These are phyloP conservation scores for Trichonephila clavipes DNA, from an alignment of 1,140 invertebrate species.

Conservation along the genomic window DNA sequence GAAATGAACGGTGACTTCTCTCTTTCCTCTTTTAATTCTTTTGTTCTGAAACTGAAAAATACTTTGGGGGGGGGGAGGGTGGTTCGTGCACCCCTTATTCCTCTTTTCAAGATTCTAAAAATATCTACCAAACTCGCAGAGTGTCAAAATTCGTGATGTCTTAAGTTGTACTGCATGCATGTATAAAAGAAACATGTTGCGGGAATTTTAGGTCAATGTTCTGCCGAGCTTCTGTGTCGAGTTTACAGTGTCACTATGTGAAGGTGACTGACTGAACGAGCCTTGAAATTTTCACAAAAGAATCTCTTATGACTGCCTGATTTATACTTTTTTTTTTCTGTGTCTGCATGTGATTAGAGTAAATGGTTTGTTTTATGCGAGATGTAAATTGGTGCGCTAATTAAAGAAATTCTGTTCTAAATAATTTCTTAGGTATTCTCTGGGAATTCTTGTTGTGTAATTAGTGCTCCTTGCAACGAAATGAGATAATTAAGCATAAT, in stretches of 20 bases:
- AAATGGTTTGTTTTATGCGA: neutral
- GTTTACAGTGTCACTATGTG: conserved; percentile 71
- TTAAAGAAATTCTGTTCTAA: too few relatives aligned
- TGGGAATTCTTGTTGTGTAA: too few relatives aligned
- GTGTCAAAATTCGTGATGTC: conserved; percentile 44
- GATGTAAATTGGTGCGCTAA: too few relatives aligned
- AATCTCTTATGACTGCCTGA: neutral
- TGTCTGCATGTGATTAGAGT: neutral
- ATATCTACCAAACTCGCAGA: conserved; percentile 13
- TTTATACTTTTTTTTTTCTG: neutral
- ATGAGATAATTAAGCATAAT: too few relatives aligned
- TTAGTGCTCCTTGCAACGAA: too few relatives aligned
- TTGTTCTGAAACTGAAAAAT: conserved; percentile 18
- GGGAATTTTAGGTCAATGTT: conserved; percentile 67
- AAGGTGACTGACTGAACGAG: conserved; percentile 47
- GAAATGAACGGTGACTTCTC: conserved; percentile 18
- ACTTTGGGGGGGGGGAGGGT: neutral
- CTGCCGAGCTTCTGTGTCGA: conserved; percentile 43
- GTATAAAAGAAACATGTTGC: conserved; percentile 39
- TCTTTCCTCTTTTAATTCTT: neutral
- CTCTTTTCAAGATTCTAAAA: conserved; percentile 55
- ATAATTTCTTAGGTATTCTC: too few relatives aligned
- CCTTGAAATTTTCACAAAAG: conserved; percentile 24
- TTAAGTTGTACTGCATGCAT: neutral
- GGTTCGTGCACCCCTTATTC: neutral